phyloP scores from a whole-genome alignment of 2,797 vertebrate species.

The Tangara arthus region DNA sequence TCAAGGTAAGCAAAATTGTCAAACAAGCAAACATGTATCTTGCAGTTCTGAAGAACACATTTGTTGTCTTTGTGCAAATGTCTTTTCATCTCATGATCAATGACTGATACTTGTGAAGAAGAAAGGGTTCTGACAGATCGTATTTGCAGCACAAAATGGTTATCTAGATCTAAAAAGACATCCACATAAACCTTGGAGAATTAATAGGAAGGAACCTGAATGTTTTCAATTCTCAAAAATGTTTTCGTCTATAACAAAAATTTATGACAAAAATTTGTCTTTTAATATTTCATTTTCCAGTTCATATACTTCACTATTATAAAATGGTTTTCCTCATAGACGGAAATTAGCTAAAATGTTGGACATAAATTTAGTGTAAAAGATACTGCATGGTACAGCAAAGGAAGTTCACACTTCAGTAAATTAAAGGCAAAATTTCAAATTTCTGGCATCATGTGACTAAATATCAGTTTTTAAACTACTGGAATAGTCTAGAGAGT shows the following conservation, averaged over 20 bases:
- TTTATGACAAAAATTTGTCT: neutral
- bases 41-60: neutral
- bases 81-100: neutral
- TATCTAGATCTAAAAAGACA: neutral
- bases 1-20: neutral
- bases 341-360: neutral
- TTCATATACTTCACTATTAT: neutral
- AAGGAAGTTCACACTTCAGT: neutral
- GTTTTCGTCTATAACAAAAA: neutral
- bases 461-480: neutral
- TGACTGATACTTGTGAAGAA: neutral
- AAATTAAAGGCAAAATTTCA: neutral
- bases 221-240: neutral
- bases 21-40: neutral
- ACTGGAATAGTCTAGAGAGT: neutral
- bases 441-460: neutral
- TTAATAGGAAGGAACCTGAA: neutral
- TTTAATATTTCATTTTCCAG: neutral
- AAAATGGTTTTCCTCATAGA: neutral
- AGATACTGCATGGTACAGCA: neutral
- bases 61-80: neutral
- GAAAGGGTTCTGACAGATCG: neutral
- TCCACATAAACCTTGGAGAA: neutral
- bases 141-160: neutral
- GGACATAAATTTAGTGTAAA: neutral